phyloP scores from a whole-genome alignment of 1,140 invertebrate genomes.

The Drosophila murphyi region DNA sequence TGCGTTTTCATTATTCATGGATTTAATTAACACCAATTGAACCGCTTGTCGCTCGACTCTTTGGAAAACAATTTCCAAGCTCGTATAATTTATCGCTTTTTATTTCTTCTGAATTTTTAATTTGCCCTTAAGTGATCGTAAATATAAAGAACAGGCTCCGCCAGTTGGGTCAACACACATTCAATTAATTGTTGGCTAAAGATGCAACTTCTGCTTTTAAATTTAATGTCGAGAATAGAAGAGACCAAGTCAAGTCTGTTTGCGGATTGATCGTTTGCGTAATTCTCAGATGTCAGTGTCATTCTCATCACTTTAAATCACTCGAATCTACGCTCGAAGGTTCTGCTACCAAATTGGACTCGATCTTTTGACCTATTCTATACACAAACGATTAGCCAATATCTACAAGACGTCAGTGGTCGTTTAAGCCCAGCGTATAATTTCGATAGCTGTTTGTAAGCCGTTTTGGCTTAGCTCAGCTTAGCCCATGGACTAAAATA shows the following conservation, averaged over 20 bases:
- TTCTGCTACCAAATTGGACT: constrained; percentile 6
- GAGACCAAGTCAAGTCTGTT: background rate
- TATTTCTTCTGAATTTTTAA: constrained; percentile 59
- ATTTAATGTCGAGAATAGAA: background rate
- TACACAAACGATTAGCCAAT: constrained; percentile 19
- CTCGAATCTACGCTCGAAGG: background rate
- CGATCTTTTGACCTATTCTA: constrained; percentile 27
- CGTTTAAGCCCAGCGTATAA: constrained; percentile 34
- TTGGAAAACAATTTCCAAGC: constrained; percentile 67
- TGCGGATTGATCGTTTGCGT: background rate
- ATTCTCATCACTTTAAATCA: background rate
- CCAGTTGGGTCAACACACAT: constrained; percentile 13
- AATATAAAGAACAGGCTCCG: constrained; percentile 29
- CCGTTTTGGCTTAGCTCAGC: constrained; percentile 36
- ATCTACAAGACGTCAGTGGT: constrained; percentile 33
- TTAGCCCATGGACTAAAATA: background rate
- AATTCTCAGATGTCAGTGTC: too few relatives aligned
- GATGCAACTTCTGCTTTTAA: background rate
- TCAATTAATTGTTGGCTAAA: constrained; percentile 23
- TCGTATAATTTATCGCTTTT: constrained; percentile 72
- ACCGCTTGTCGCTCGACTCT: constrained; percentile 79
- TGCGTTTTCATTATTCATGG: constrained; percentile 81
- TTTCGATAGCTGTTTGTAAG: constrained; percentile 43
- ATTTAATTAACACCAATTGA: constrained; percentile 85
- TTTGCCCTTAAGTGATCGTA: constrained; percentile 67